Evolutionary conservation across 2,888 invertebrate genomes (phyloP), one percentile per base, ranked within the genome.

Genomic region (Ctena decussata): DNA sequence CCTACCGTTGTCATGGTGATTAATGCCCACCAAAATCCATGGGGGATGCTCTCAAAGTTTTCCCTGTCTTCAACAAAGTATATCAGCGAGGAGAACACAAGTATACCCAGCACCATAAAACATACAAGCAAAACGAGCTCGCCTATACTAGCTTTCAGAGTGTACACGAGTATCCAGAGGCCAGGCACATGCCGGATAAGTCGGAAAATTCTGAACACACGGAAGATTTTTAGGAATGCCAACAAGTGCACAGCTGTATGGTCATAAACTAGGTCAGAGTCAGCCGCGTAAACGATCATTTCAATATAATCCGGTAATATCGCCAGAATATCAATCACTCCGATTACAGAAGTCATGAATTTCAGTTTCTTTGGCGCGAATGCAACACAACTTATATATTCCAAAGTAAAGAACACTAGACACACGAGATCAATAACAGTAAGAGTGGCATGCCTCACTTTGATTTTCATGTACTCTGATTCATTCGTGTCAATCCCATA

Each of bases 1-100:
- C 95, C 95, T 8, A 95, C 94, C 0, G 95, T 94, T 57, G 95
- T 95, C 94, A 95, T 94, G 80, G 95, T 95, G 39, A 95, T 91
- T 1, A 95, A 78, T 0, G 94, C 93, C 94, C 94, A 95, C 95
- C 95, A 95, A 80, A 95, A 94, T 21, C 91, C 89, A 76, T 91
- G 87, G 0, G 94, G 95, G 46, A 95, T 94, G 80, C 91, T 93
- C 6, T 85, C 84, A 77, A 94, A 94, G 0, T 82, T 77, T 30
- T 84, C 76, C 24, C 82, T 82, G 73, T 93, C 92, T 35, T 95
- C 94, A 18, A 93, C 94, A 83, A 91, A 94, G 87, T 92, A 94
- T 12, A 95, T 94, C 11, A 95, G 86, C 0, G 95, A 93, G 0
- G 94, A 90, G 73, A 94, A 95, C 0, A 95, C 84, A 24, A 95